Percentiles rank a stretch among this genome's conserved stretches.
Evolutionary conservation across 2,113 vertebrate species (phyloP).

Genomic region (Ammospiza caudacuta): DNA sequence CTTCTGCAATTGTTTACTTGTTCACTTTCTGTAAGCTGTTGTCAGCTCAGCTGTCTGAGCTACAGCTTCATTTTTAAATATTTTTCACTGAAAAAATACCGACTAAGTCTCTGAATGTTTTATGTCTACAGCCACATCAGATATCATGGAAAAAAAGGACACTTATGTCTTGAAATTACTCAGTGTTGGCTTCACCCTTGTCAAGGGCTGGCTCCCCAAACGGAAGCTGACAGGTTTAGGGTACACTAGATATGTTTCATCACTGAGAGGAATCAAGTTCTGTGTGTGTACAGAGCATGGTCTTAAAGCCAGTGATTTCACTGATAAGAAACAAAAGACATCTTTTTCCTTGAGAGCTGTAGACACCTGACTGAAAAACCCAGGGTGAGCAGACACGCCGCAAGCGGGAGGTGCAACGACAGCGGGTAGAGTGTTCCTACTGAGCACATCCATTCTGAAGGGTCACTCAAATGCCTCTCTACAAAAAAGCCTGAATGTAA

Average conservation of each 20-base stretch:
- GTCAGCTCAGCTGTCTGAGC: slow-evolving; percentile 70
- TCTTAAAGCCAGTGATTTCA: slow-evolving; percentile 37
- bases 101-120: slow-evolving; percentile 36
- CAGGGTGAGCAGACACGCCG: not conserved
- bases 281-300: not conserved
- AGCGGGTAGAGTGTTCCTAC: not conserved
- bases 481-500: slow-evolving; percentile 41
- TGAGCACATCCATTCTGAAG: slow-evolving; percentile 6
- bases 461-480: slow-evolving; percentile 13
- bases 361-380: not conserved
- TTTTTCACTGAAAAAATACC: slow-evolving; percentile 48
- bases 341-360: not conserved
- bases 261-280: slow-evolving; percentile 24
- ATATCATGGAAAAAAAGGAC: slow-evolving; percentile 11
- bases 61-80: slow-evolving; percentile 68
- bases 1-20: slow-evolving; percentile 60
- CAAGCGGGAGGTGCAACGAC: not conserved
- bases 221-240: slow-evolving; percentile 5
- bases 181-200: slow-evolving; percentile 20
- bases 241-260: not conserved
- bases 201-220: slow-evolving; percentile 35
- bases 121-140: slow-evolving; percentile 18
- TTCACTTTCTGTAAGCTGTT: slow-evolving; percentile 60
- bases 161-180: slow-evolving; percentile 39
- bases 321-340: not conserved